Evolutionary conservation across 2,888 invertebrate genomes (phyloP), one percentile per base, ranked within the genome.

Genomic region (Blastobasis adustella): DNA sequence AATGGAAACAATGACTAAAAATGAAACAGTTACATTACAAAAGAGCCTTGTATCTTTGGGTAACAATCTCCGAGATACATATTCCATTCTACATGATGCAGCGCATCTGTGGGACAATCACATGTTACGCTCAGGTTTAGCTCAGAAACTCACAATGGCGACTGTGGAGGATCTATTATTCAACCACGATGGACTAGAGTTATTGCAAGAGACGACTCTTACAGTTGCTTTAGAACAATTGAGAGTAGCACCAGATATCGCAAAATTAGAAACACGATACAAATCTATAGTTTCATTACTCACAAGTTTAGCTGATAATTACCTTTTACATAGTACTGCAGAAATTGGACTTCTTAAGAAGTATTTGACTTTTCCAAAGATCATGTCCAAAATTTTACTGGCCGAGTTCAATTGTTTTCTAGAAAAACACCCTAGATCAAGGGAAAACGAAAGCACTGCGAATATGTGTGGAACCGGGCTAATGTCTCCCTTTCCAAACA

Each of bases 41-140:
- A 73, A 73, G 55, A 79, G 77, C 63, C 60, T 85, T 38, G 52
- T 41, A 10, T 63, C 71, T 0, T 62, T 86, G 49, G 79, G 79
- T 36, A 72, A 79, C 38, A 60, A 69, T 51, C 69, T 86, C n/a
- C 73, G 70, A 45, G 71, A 77, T 55, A 82, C 79, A 0, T 81
- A 71, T 55, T 57, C 54, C 38, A 61, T 83, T 52, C 64, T 87
- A 51, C 68, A 79, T 49, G 71, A 82, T 46, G 76, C 82, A 3
- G 74, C 76, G 36, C 79, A 81, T 65, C 67, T 86, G 10, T 84
- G 79, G 76, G 80, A 83, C 57, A 65, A 72, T 52, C 86, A 85
- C 59, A 77, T 82, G 56, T 51, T 78, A 49, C 79, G 86, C 9
- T 66, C 74, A 37, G 79, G 74, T 51, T 67, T 77, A 10, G 79